These are phyloP conservation scores for Vidua macroura DNA, from an alignment of 2,113 vertebrate species.

Conservation along the genomic window DNA sequence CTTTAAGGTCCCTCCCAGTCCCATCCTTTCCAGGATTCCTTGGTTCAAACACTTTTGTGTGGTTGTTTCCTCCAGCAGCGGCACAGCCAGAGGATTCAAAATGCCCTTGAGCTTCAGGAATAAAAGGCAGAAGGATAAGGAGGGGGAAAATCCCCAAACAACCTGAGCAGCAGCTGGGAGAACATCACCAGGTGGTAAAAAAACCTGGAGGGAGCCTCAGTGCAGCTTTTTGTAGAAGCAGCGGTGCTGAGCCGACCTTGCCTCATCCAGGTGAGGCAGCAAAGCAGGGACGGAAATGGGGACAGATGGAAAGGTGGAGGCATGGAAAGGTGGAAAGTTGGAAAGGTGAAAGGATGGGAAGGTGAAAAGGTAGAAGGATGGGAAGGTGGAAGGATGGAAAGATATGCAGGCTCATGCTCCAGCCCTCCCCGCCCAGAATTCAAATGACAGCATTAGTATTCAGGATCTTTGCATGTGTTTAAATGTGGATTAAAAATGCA, in stretches of 20 bases:
- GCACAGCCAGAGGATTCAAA: not conserved
- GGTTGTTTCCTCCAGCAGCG: not conserved
- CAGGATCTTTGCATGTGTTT: slow-evolving; percentile 62
- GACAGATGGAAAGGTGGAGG: not conserved
- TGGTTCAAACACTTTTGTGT: not conserved
- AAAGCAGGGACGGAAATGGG: not conserved
- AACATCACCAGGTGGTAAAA: not conserved
- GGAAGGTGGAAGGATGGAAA: not conserved
- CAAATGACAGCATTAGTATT: slow-evolving; percentile 59
- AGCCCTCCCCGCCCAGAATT: slow-evolving; percentile 9
- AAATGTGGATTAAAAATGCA: slow-evolving; percentile 70
- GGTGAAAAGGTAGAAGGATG: too few relatives aligned
- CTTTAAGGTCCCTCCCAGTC: not conserved
- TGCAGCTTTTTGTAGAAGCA: not conserved
- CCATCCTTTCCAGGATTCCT: not conserved
- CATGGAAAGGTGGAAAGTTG: not conserved
- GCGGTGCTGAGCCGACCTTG: not conserved
- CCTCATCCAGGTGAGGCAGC: not conserved
- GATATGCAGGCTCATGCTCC: slow-evolving; percentile 16
- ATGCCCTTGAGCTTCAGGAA: not conserved
- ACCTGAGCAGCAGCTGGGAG: not conserved
- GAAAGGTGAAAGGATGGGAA: not conserved
- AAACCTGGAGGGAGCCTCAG: not conserved
- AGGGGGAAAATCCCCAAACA: fast-evolving
- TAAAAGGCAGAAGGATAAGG: not conserved